A percentile compares a stretch with the other conserved stretches of the same genome.
These are phyloP conservation scores for Alloplasta piceator DNA, from an alignment of 2,888 invertebrate genomes.

Conservation along the genomic window DNA sequence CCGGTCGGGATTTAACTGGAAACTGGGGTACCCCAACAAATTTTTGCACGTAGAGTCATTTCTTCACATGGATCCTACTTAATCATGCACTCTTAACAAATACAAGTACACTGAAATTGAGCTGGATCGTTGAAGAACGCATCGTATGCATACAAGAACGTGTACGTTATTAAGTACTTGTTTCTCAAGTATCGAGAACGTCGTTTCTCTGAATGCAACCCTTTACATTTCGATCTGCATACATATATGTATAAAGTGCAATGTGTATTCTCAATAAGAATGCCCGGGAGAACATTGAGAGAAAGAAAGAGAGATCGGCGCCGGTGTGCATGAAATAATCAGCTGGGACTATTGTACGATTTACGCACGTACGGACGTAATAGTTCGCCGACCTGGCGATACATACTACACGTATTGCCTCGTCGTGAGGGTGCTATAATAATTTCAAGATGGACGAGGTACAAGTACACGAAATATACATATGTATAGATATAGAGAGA, in stretches of 20 bases:
- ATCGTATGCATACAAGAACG: conserved; percentile 8
- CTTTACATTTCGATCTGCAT: conserved; percentile 11
- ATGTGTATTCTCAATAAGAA: conserved; percentile 19
- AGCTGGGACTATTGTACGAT: conserved; percentile 47
- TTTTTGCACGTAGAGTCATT: no score
- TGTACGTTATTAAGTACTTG: conserved; percentile 40
- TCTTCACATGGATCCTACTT: no score
- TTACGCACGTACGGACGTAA: conserved; percentile 33
- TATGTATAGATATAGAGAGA: conserved; percentile 13
- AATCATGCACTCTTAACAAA: no score
- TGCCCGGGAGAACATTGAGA: neutral
- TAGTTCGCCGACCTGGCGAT: conserved; percentile 18
- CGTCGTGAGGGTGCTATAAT: conserved; percentile 46
- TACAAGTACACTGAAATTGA: no score
- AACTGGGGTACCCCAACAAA: no score
- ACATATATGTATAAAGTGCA: neutral
- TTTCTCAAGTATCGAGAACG: conserved; percentile 42
- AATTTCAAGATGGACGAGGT: conserved; percentile 53
- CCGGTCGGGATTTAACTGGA: no score
- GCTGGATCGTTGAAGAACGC: conserved; percentile 35
- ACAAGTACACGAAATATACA: conserved; percentile 34
- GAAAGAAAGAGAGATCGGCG: no score
- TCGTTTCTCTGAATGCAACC: conserved; percentile 47
- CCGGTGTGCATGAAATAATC: conserved; percentile 35
- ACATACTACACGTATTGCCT: conserved; percentile 32